Conservation (phyloP, 2,888 invertebrate species). For the Lissocephala sabroskyi region DNA sequence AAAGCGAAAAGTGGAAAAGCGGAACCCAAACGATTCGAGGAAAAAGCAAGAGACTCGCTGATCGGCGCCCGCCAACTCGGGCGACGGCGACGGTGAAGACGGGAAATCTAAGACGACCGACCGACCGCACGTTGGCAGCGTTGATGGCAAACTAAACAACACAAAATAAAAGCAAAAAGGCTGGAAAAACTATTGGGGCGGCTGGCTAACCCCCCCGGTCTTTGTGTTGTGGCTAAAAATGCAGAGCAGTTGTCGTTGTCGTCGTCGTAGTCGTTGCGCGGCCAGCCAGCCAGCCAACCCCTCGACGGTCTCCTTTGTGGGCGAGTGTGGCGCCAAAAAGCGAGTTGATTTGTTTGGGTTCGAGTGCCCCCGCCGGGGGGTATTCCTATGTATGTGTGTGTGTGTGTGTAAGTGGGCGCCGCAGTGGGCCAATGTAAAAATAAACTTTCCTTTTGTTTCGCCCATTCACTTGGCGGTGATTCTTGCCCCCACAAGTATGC, state of each 20-base stretch:
- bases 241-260: constrained; percentile 10
- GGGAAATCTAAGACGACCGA: constrained; percentile 32
- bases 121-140: constrained; percentile 56
- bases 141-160: constrained; percentile 59
- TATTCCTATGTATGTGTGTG: constrained; percentile 24
- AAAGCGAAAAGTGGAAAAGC: no score
- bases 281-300: no score
- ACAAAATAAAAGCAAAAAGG: constrained; percentile 33
- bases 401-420: not conserved
- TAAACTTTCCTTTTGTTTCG: constrained; percentile 41
- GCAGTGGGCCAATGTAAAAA: constrained; percentile 36
- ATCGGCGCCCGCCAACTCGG: no score
- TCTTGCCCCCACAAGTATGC: constrained; percentile 44
- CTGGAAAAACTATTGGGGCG: constrained; percentile 32
- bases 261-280: constrained; percentile 32
- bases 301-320: constrained; percentile 13
- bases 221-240: not conserved
- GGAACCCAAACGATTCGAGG: no score
- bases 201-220: not conserved
- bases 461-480: not conserved
- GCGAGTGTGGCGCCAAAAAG: constrained; percentile 49
- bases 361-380: constrained; percentile 29
- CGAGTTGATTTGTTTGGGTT: constrained; percentile 57
- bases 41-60: not conserved
- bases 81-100: constrained; percentile 9